Conservation (phyloP, 2,113 vertebrate genomes). For the Orycteropus afer region DNA sequence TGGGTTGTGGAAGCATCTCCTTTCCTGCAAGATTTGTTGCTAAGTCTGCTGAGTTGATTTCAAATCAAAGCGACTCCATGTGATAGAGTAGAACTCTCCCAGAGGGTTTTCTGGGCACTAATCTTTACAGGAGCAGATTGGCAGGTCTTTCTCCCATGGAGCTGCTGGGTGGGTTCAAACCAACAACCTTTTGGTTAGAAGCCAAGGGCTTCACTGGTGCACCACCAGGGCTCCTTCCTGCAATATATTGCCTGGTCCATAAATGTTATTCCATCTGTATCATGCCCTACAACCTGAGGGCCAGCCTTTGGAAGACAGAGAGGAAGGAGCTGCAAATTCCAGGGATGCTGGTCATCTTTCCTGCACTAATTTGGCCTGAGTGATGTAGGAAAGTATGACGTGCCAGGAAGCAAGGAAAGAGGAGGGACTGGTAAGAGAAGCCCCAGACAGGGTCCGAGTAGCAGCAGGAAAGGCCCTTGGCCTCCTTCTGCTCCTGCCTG, state of each 20-base stretch:
- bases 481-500: neutral
- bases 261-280: rapidly evolving
- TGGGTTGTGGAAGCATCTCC: rapidly evolving
- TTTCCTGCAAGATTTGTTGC: too few relatives aligned
- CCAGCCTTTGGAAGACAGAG: neutral
- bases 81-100: neutral
- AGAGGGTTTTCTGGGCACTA: neutral
- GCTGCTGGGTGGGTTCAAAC: too few relatives aligned
- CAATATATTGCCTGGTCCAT: neutral
- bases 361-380: neutral
- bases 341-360: neutral
- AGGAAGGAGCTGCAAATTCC: neutral
- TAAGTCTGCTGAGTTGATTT: too few relatives aligned
- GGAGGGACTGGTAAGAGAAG: neutral
- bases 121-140: neutral
- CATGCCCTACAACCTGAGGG: neutral
- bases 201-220: neutral
- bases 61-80: neutral
- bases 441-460: neutral
- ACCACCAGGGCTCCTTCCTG: neutral
- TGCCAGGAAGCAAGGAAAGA: neutral
- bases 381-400: neutral
- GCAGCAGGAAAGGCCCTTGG: constrained; percentile 4
- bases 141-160: neutral
- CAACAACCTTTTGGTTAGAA: neutral